Percentiles rank a stretch among this genome's conserved stretches.
Conservation (phyloP, 2,797 vertebrate species). For the Microcaecilia unicolor region DNA sequence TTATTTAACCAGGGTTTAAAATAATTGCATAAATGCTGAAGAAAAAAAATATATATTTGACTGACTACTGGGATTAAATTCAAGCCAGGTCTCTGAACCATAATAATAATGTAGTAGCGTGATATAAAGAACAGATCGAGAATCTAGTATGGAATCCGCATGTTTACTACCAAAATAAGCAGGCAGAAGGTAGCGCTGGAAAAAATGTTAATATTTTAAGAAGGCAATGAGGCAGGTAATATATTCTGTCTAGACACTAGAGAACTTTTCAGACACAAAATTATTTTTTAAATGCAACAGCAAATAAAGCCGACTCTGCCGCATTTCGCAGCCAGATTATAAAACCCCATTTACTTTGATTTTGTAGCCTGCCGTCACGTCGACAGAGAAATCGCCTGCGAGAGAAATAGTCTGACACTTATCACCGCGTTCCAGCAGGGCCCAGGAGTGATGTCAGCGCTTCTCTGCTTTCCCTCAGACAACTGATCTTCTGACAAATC, state of each 20-base stretch:
- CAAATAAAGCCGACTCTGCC: conserved; percentile 22
- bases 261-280: conserved; percentile 40
- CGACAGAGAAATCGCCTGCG: conserved; percentile 31
- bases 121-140: conserved; percentile 2
- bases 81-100: not conserved
- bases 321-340: conserved; percentile 24
- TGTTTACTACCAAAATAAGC: conserved; percentile 27
- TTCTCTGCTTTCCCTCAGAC: conserved; percentile 30
- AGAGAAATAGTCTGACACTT: conserved; percentile 39
- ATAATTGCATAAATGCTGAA: too few species aligned
- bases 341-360: conserved; percentile 46
- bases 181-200: conserved; percentile 10
- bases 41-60: not conserved
- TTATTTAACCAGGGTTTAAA: too few species aligned
- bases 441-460: conserved; percentile 31
- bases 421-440: conserved; percentile 32
- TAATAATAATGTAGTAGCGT: conserved; percentile 5
- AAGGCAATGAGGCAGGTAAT: conserved; percentile 35
- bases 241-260: conserved; percentile 52
- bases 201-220: conserved; percentile 44
- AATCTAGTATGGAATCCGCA: conserved; percentile 26
- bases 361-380: conserved; percentile 42
- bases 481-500: conserved; percentile 47
- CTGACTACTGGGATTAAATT: conserved; percentile 4
- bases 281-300: conserved; percentile 43